A percentile compares a stretch with the other conserved stretches of the same genome.
phyloP scores from a whole-genome alignment of 2,888 invertebrate genomes.

The Callosobruchus maculatus region DNA sequence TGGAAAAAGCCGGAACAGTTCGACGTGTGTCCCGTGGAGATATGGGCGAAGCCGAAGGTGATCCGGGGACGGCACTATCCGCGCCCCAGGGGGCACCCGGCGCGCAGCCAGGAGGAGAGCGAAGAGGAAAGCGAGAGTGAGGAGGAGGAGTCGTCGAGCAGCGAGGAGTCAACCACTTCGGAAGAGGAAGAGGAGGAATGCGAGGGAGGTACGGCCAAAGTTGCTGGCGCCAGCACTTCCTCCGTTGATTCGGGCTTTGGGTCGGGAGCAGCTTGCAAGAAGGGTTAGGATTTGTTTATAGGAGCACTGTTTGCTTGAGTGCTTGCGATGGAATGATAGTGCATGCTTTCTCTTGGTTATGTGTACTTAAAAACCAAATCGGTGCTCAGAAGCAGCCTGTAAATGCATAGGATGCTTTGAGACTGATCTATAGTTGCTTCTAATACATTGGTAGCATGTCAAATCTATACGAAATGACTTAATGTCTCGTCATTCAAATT shows the following conservation, averaged over 20 bases:
- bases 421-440: too few relatives aligned
- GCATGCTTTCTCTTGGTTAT: neutral
- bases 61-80: constrained; percentile 46
- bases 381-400: too few relatives aligned
- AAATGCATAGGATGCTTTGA: too few relatives aligned
- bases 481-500: too few relatives aligned
- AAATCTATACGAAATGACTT: too few relatives aligned
- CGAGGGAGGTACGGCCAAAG: constrained; percentile 37
- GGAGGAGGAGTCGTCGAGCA: constrained; percentile 40
- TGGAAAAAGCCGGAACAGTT: constrained; percentile 45
- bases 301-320: constrained; percentile 16
- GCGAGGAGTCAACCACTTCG: constrained; percentile 38
- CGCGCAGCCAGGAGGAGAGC: constrained; percentile 30
- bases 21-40: constrained; percentile 44
- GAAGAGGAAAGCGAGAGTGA: constrained; percentile 16
- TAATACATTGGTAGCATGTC: too few relatives aligned
- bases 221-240: constrained; percentile 64
- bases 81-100: constrained; percentile 32
- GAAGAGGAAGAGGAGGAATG: constrained; percentile 30
- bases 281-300: constrained; percentile 54
- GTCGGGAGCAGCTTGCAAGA: constrained; percentile 59
- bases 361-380: too few relatives aligned
- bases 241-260: constrained; percentile 85
- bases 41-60: constrained; percentile 46
- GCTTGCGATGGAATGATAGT: neutral